phyloP scores from a whole-genome alignment of 2,113 vertebrate genomes.

The Plecotus auritus region DNA sequence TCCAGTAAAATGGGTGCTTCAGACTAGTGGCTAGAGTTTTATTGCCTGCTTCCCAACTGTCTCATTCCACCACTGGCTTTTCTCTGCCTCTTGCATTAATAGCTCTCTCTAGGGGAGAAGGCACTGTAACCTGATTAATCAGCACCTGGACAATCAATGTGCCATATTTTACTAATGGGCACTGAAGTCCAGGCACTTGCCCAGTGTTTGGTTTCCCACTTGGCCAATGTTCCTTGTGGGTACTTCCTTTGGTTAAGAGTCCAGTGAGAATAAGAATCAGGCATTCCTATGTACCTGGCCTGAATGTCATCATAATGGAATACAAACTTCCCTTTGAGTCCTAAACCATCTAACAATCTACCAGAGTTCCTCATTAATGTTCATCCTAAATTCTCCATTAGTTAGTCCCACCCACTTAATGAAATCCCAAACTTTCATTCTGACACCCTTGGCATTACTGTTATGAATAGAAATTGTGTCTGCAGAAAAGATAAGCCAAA shows the following conservation, averaged over 20 bases:
- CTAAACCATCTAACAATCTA: neutral
- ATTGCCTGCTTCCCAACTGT: neutral
- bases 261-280: neutral
- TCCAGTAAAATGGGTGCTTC: neutral
- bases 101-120: neutral
- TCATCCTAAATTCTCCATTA: neutral
- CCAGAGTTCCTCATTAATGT: neutral
- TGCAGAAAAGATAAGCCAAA: neutral
- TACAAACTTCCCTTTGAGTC: neutral
- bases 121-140: neutral
- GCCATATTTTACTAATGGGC: neutral
- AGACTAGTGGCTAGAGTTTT: neutral
- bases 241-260: neutral
- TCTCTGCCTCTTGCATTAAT: neutral
- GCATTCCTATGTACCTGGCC: neutral
- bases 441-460: neutral
- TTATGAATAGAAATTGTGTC: neutral
- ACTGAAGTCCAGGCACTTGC: neutral
- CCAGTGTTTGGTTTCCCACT: neutral
- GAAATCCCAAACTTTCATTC: neutral
- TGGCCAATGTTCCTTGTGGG: neutral
- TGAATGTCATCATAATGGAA: neutral
- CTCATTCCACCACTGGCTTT: neutral
- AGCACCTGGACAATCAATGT: neutral
- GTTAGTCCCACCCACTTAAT: neutral